Evolutionary conservation across 2,797 vertebrate species (phyloP).

Genomic region (Pampus argenteus): DNA sequence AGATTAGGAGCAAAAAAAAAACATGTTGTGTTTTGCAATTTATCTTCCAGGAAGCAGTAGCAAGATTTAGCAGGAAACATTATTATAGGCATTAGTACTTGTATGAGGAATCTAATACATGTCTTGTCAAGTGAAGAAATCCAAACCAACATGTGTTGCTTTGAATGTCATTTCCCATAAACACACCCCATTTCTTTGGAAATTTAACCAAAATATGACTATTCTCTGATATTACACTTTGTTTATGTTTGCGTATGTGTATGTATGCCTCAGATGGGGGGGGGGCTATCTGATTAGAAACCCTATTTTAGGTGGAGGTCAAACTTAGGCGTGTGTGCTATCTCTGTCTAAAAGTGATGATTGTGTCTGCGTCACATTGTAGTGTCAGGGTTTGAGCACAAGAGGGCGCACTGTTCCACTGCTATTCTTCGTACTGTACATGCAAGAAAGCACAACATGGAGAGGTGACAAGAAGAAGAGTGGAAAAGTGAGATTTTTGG

Average conservation of each 20-base stretch:
- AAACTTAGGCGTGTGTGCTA: constrained; percentile 2
- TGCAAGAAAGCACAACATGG: neutral
- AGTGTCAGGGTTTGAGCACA: constrained; percentile 31
- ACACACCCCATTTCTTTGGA: neutral
- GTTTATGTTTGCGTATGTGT: no score
- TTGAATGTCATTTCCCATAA: neutral
- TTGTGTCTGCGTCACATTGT: neutral
- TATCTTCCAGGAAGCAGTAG: no score
- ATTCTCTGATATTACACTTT: no score
- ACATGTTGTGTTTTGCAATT: no score
- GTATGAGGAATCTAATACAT: neutral
- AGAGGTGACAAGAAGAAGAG: neutral
- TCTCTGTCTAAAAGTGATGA: neutral
- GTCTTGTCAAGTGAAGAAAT: constrained; percentile 40
- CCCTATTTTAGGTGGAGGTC: no score
- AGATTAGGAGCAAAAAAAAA: no score
- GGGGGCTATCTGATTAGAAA: no score
- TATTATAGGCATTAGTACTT: neutral
- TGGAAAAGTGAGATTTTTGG: neutral
- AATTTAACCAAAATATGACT: neutral
- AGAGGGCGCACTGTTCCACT: constrained; percentile 55
- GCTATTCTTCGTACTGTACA: neutral
- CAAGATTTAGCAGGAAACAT: neutral
- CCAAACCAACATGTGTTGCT: neutral
- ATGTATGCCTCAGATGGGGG: no score